Base-by-base conservation (phyloP, 2,888 invertebrate species). In the Dinocampus coccinellae region DNA sequence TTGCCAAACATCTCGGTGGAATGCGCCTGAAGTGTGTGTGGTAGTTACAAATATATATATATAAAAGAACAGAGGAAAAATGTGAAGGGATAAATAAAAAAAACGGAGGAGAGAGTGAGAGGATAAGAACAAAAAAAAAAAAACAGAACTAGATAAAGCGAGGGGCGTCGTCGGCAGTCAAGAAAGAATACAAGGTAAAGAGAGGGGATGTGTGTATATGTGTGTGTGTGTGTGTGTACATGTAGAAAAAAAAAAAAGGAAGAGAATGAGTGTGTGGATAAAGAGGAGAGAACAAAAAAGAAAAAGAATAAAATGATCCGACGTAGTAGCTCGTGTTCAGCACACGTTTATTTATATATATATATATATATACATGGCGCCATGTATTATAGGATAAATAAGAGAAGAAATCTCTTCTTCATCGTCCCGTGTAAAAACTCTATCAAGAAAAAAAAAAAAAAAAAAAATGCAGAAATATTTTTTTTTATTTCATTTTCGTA, bases 251-350 rank as follows among this genome's bases (percentile, higher is more conserved):
- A 11, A 26, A 68, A 70, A 70, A 72, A 52, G 74, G 65, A 69
- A 64, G 29, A 64, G 64, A 71, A 70, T 3, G 52, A 1, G 16
- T n/a, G n/a, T n/a, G n/a, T n/a, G n/a, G n/a, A n/a, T n/a, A 22
- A 11, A 22, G 16, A 22, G 24, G 11, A 11, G 11, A 11, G 13
- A 11, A 11, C 10, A 26, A n/a, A n/a, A 55, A 4, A 55, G 24
- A 24, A 22, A 24, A 55, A 26, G n/a, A 55, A 26, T 24, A 10
- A 26, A 68, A 72, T 69, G 70, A 58, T 73, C 64, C 63, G 55
- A 26, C 70, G 75, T 72, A 67, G 76, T 69, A 75, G 78, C 83
- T 81, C 82, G 82, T 82, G 82, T 80, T 77, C 66, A 79, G 79
- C 82, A 83, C 82, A 81, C 82, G 82, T 79, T 24, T 26, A 47